Evolutionary conservation across 2,888 invertebrate genomes (phyloP).

Genomic region (Gnatocerus cornutus): DNA sequence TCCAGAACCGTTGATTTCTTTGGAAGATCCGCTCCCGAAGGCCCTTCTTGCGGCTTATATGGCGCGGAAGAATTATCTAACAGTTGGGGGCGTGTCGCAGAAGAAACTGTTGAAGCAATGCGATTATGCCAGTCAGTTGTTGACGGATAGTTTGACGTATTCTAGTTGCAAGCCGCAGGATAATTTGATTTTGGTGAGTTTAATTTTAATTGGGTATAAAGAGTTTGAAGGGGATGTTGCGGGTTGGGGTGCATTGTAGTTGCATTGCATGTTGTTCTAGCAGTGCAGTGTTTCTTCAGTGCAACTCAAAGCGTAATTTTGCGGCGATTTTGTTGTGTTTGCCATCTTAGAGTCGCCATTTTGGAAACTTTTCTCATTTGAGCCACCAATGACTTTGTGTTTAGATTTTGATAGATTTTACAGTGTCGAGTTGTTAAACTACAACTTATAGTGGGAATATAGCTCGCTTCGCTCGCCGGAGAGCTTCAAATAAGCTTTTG

Average conservation of each 20-base stretch:
- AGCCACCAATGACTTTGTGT: too few species aligned
- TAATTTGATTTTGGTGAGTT: conserved; percentile 78
- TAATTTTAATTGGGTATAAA: conserved; percentile 59
- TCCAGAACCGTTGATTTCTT: conserved; percentile 76
- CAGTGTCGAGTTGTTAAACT: too few species aligned
- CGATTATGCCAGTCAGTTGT: conserved; percentile 81
- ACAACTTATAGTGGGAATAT: too few species aligned
- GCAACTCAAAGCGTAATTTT: conserved; percentile 74
- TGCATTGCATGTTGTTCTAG: conserved; percentile 90
- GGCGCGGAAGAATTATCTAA: conserved; percentile 73
- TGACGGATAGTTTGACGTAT: conserved; percentile 84
- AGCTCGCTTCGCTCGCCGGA: too few species aligned
- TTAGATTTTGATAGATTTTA: too few species aligned
- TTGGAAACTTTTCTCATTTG: too few species aligned
- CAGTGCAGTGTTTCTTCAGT: conserved; percentile 93
- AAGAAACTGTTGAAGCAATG: conserved; percentile 73
- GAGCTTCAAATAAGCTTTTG: too few species aligned
- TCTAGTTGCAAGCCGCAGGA: conserved; percentile 81
- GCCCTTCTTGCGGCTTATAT: conserved; percentile 78
- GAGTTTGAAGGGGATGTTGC: conserved; percentile 49
- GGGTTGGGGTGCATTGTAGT: conserved; percentile 96
- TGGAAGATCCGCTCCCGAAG: conserved; percentile 84
- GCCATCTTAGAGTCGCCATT: too few species aligned
- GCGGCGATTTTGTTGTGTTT: background rate
- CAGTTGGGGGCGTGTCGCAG: conserved; percentile 53